Conservation (phyloP, 2,113 vertebrate species). For the Alectura lathami region DNA sequence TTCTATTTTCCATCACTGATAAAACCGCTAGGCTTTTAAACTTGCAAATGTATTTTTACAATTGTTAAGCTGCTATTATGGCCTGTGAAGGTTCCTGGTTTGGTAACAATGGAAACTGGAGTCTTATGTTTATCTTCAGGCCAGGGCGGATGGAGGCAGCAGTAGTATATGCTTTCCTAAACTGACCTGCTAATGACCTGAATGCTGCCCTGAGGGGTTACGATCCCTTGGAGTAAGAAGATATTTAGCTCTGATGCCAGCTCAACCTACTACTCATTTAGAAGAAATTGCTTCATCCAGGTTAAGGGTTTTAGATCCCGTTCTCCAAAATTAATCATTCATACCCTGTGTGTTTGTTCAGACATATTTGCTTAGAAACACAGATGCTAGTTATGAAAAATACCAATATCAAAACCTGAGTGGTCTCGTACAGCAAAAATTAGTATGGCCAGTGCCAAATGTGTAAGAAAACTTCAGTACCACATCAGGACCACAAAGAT, state of each 20-base stretch:
- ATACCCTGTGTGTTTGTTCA: not conserved
- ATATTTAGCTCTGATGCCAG: conserved; percentile 72
- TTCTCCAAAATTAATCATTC: conserved; percentile 16
- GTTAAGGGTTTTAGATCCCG: not conserved
- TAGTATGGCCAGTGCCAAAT: not conserved
- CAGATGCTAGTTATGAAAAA: not conserved
- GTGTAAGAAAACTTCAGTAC: not conserved
- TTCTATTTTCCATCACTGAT: not conserved
- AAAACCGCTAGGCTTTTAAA: conserved; percentile 51
- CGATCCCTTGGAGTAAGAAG: conserved; percentile 67
- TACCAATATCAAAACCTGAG: not conserved
- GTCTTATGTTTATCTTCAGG: conserved; percentile 65
- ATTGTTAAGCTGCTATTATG: conserved; percentile 51
- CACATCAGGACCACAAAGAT: not conserved
- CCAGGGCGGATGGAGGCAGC: conserved; percentile 57
- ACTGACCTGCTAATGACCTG: conserved; percentile 75
- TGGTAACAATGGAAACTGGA: conserved; percentile 54
- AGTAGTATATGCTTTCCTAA: conserved; percentile 61
- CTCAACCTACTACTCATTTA: conserved; percentile 42
- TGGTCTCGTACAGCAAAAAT: not conserved
- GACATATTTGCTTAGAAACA: not conserved
- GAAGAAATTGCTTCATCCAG: conserved; percentile 67
- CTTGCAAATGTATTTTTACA: conserved; percentile 42
- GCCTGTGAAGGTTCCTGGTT: conserved; percentile 35
- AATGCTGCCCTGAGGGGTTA: conserved; percentile 67